Evolutionary conservation across 2,888 invertebrate genomes (phyloP).

Genomic region (Lampropteryx suffumata): DNA sequence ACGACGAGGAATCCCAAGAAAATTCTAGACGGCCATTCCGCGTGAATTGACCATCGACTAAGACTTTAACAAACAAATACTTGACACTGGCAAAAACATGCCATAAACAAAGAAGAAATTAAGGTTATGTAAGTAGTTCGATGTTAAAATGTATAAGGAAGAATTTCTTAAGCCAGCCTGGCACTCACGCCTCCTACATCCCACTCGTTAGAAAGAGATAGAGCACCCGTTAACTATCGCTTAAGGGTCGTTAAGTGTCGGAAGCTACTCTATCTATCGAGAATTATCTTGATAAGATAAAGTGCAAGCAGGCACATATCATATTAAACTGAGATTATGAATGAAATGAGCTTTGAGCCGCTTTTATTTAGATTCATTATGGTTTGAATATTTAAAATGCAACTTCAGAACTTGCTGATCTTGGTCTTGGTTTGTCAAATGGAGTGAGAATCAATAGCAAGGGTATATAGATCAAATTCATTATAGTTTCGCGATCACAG

Average conservation of each 20-base stretch:
- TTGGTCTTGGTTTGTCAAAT: too few species aligned
- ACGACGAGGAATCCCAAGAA: too few species aligned
- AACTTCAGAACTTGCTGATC: neutral
- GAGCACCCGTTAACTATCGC: constrained; percentile 29
- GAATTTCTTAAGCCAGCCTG: constrained; percentile 3
- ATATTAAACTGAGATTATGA: neutral
- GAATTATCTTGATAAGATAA: constrained; percentile 16
- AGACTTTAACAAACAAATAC: too few species aligned
- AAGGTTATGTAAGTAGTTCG: neutral
- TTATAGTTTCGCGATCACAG: too few species aligned
- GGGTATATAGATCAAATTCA: too few species aligned
- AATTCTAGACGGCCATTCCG: too few species aligned
- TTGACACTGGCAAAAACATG: too few species aligned
- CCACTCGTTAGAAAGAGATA: constrained; percentile 19
- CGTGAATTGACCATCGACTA: too few species aligned
- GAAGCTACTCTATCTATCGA: constrained; percentile 13
- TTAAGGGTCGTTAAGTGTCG: constrained; percentile 27
- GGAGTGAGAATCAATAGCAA: too few species aligned
- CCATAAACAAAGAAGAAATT: too few species aligned
- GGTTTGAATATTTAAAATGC: neutral
- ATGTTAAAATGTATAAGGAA: constrained; percentile 8
- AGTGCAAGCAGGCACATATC: neutral
- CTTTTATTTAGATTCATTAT: neutral
- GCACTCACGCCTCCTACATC: constrained; percentile 3
- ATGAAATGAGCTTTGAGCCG: neutral